phyloP scores from a whole-genome alignment of 2,113 vertebrate species.

The Panthera leo region DNA sequence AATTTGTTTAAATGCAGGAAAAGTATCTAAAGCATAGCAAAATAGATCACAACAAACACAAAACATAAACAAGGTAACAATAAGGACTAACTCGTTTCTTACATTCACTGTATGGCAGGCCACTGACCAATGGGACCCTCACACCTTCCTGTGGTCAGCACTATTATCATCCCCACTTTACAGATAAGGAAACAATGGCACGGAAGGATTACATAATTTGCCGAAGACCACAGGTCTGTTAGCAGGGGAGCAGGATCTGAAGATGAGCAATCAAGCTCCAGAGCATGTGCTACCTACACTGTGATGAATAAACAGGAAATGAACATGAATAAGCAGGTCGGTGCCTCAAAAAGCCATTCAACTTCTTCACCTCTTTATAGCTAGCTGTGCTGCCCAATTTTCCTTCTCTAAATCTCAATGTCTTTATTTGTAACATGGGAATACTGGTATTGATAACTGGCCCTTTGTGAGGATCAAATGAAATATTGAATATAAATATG shows the following conservation, averaged over 20 bases:
- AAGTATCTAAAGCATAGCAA: background rate
- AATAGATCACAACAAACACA: background rate
- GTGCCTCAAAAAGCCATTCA: background rate
- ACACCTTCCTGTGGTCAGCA: background rate
- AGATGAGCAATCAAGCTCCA: background rate
- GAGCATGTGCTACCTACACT: background rate
- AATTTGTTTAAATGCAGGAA: background rate
- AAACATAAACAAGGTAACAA: background rate
- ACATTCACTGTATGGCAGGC: fast-evolving
- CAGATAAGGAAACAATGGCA: background rate
- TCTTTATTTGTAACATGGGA: background rate
- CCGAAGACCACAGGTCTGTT: background rate
- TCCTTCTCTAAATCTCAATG: background rate
- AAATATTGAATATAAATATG: background rate
- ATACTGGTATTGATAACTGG: background rate
- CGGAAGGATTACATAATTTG: background rate
- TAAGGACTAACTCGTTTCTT: background rate
- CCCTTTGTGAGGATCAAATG: background rate
- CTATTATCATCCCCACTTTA: background rate
- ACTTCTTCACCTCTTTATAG: background rate
- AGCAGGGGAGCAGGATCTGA: background rate
- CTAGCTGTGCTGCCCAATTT: background rate
- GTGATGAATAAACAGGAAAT: background rate
- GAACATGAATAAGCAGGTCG: background rate
- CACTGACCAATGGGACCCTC: background rate